Evolutionary conservation across 1,140 invertebrate genomes (phyloP), one percentile per base, ranked within the genome.

Genomic region (Pachyrhynchus sulphureomaculatus): DNA sequence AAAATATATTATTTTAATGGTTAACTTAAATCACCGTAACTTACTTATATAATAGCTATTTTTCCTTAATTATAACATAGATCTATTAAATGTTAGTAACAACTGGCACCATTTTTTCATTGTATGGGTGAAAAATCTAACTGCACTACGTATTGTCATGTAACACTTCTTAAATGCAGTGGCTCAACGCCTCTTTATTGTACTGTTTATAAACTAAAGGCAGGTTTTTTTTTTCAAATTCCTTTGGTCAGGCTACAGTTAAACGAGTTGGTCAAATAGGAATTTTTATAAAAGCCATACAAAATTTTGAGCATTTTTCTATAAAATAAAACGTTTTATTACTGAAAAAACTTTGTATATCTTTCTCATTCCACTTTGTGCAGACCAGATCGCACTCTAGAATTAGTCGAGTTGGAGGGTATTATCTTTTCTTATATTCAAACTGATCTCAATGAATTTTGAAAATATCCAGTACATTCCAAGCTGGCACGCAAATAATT

Each of bases 101-200:
- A 68, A 69, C 67, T 74, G 72, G 73, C 75, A 76, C 75, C 75
- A 76, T 73, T 71, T 73, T 70, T 75, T 75, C 75, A 74, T 76
- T 74, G 73, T 75, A 76, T 75, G 72, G 72, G 69, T 72, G 64
- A 68, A 70, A 69, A 71, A 67, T 68, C 68, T 73, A 74, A 69
- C 64, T 75, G 71, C 62, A 71, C 71, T 75, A 75, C 65, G 71
- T 75, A 75, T 73, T 75, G 72, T 75, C 72, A 70, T 68, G 52
- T 73, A 73, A 72, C 71, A 73, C 72, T 68, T 73, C 56, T 48
- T 59, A 66, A 67, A 70, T 69, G 65, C 69, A 60, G 58, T 15
- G 63, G 70, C 66, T 54, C 51, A 45, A 41, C 41, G 56, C 51
- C 60, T 49, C 62, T 54, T 74, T 74, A 74, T 74, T 74, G 72